Evolutionary conservation across 2,113 vertebrate species (phyloP), one percentile per base, ranked within the genome.

Genomic region (Cavia porcellus): DNA sequence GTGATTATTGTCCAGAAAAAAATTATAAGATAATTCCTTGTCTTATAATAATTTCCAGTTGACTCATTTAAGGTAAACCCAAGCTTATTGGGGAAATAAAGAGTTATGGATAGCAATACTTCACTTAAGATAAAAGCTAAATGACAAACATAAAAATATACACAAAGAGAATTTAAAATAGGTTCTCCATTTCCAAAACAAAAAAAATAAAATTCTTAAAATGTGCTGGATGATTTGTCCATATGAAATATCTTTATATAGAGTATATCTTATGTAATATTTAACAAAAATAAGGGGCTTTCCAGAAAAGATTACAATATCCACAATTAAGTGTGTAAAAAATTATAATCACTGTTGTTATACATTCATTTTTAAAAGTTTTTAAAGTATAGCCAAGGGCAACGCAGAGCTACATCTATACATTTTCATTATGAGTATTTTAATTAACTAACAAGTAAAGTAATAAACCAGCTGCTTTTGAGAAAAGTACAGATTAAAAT

Each of bases 1-100:
- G n/a, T 52, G 19, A 25, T 42, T 94, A 96, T 79, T 96, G 47
- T 75, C 93, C 96, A 80, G 75, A 97, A 97, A 95, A 75, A 2
- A 32, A 83, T 30, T 66, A 15, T 11, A 17, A 94, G 92, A 12
- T 17, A 86, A 90, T 84, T 87, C 13, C 32, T 13, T 66, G 84
- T 57, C 45, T 87, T 68, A 68, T 35, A 89, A 95, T 96, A 91
- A 90, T 77, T 84, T 92, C 25, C n/a, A 17, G 75, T 80, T 87
- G 47, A 5, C 75, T 77, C 64, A 52, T 70, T 35, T 77, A 83
- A 50, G 9, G 45, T 90, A 12, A 35, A 5, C 25, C 32, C 20
- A 86, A 3, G 50, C 35, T 66, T 24, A 87, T 24, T 86, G 82
- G 42, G 38, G n/a, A 93, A 87, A 86, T 86, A 90, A 32, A 82